A percentile compares a stretch with the other conserved stretches of the same genome.
phyloP scores from a whole-genome alignment of 2,113 vertebrate genomes.

The Plectropomus leopardus region DNA sequence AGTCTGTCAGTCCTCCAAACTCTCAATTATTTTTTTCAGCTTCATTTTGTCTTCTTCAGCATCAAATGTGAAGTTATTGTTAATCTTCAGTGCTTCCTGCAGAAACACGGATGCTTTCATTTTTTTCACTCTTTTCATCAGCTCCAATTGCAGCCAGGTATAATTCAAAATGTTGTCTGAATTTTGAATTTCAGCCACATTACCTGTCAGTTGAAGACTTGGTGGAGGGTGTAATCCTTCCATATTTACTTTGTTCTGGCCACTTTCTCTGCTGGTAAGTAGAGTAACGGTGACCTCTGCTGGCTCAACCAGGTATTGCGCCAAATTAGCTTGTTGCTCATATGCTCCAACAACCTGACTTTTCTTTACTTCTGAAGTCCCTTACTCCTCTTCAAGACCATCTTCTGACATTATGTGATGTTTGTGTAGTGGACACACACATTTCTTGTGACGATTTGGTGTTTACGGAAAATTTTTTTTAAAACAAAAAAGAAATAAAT shows the following conservation, averaged over 20 bases:
- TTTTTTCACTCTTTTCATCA: neutral
- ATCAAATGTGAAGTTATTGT: neutral
- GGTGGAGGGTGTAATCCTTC: neutral
- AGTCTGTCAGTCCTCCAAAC: conserved; percentile 3
- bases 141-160: neutral
- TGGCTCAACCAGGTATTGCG: no score
- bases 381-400: neutral
- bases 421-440: no score
- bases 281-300: no score
- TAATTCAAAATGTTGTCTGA: neutral
- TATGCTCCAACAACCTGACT: no score
- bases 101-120: neutral
- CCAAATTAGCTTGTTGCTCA: no score
- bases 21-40: neutral
- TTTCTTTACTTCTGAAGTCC: no score
- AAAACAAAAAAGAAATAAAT: no score
- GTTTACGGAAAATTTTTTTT: no score
- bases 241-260: neutral
- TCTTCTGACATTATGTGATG: neutral
- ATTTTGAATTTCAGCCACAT: neutral
- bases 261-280: neutral
- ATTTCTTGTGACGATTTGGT: no score
- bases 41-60: neutral
- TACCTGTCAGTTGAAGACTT: neutral
- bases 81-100: neutral